These are phyloP conservation scores for Cyprinus carpio DNA, from an alignment of 2,113 vertebrate species.

Conservation along the genomic window DNA sequence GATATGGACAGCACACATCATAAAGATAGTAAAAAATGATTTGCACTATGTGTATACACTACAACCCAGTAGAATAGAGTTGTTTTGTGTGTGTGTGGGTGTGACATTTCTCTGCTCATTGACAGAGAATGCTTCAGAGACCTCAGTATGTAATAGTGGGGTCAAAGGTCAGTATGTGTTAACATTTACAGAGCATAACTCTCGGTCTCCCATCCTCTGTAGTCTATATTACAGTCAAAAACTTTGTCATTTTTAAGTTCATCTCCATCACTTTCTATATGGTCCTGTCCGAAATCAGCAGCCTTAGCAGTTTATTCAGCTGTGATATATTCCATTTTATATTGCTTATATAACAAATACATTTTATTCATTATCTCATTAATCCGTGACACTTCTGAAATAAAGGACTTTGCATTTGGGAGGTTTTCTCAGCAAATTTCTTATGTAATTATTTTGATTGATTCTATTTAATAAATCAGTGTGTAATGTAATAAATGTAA, in stretches of 20 bases:
- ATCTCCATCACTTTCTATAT: not conserved
- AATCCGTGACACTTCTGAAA: too few species aligned
- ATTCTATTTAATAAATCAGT: too few species aligned
- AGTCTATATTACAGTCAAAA: not conserved
- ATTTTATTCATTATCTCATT: too few species aligned
- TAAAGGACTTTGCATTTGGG: too few species aligned
- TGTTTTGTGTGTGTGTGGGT: not conserved
- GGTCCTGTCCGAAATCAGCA: not conserved
- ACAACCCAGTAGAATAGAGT: not conserved
- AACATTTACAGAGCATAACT: not conserved
- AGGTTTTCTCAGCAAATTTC: too few species aligned
- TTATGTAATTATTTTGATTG: too few species aligned
- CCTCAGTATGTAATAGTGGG: constrained; percentile 5
- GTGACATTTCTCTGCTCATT: constrained; percentile 57
- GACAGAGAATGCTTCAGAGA: constrained; percentile 43
- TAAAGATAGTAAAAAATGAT: too few species aligned
- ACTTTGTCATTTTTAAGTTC: not conserved
- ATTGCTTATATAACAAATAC: too few species aligned
- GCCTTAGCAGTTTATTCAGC: not conserved
- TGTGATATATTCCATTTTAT: not conserved
- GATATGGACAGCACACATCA: not conserved
- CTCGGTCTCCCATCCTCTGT: not conserved
- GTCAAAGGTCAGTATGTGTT: constrained; percentile 55
- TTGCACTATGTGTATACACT: too few species aligned
- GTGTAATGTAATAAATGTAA: too few species aligned